Evolutionary conservation across 1,140 invertebrate genomes (phyloP), one percentile per base, ranked within the genome.

Genomic region (Diuraphis noxia): DNA sequence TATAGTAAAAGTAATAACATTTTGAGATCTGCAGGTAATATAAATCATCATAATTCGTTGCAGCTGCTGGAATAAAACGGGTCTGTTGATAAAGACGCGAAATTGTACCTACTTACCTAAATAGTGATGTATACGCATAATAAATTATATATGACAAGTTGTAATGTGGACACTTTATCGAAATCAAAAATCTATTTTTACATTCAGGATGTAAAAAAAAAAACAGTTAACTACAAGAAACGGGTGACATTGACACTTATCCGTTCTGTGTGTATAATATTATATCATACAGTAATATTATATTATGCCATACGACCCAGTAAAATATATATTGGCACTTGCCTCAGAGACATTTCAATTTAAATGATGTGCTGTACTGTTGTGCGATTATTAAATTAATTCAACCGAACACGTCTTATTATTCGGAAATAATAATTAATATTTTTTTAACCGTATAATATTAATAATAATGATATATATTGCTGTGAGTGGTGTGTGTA

Each of bases 21-120:
- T 72, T 72, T n/a, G n/a, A 72, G n/a, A 72, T 72, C 56, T n/a
- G n/a, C n/a, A n/a, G 56, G 56, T n/a, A 72, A n/a, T 72, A 72
- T 72, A 72, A 72, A 72, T 72, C 56, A 72, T 72, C 56, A 3
- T 72, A 34, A 4, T 30, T 7, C 4, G 56, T 63, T n/a, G 56
- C 30, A 30, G 8, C n/a, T 5, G 56, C 5, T 72, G 13, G n/a
- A 17, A 72, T 7, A n/a, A 72, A 72, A 72, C 56, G 56, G 56
- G 17, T 17, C 30, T 72, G 56, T 72, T 72, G 56, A 72, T n/a
- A n/a, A 72, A 72, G 13, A 72, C 30, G 30, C n/a, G 13, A 30
- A 30, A 21, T 5, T 21, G 17, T n/a, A 72, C 0, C n/a, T 72
- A 34, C 56, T 21, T 72, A 72, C 56, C n/a, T n/a, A n/a, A 13